These are phyloP conservation scores for Proisotoma minuta DNA, from an alignment of 2,888 invertebrate species.

Conservation along the genomic window DNA sequence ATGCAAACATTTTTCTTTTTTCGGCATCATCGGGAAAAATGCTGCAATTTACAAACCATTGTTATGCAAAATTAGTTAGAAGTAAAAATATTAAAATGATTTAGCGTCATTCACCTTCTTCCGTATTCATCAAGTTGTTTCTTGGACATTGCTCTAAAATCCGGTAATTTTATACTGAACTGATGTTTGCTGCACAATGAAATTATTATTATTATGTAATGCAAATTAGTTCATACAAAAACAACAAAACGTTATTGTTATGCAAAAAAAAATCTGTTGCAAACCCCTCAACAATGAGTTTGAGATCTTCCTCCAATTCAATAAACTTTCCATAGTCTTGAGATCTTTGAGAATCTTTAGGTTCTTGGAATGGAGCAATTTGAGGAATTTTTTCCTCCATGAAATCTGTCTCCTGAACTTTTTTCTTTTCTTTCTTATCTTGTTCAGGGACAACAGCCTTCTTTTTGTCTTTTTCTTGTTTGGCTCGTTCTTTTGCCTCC, in stretches of 20 bases:
- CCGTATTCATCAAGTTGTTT: conserved; percentile 46
- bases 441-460: conserved; percentile 5
- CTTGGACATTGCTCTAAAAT: conserved; percentile 44
- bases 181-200: no score
- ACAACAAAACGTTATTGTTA: no score
- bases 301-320: conserved; percentile 37
- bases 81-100: no score
- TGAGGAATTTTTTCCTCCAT: conserved; percentile 21
- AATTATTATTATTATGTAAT: no score
- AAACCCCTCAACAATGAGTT: conserved; percentile 42
- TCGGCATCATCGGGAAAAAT: conserved; percentile 40
- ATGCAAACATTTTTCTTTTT: conserved; percentile 42
- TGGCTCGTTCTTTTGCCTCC: conserved; percentile 21
- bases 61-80: no score
- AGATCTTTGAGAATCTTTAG: conserved; percentile 40
- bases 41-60: no score
- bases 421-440: conserved; percentile 9
- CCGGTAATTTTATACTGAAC: conserved; percentile 38
- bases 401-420: conserved; percentile 9
- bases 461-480: conserved; percentile 28
- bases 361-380: conserved; percentile 30
- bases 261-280: no score
- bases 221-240: no score
- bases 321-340: conserved; percentile 35
- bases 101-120: no score